phyloP scores from a whole-genome alignment of 37 sponge, comb jelly and placozoan species.

The Crambe crambe region DNA sequence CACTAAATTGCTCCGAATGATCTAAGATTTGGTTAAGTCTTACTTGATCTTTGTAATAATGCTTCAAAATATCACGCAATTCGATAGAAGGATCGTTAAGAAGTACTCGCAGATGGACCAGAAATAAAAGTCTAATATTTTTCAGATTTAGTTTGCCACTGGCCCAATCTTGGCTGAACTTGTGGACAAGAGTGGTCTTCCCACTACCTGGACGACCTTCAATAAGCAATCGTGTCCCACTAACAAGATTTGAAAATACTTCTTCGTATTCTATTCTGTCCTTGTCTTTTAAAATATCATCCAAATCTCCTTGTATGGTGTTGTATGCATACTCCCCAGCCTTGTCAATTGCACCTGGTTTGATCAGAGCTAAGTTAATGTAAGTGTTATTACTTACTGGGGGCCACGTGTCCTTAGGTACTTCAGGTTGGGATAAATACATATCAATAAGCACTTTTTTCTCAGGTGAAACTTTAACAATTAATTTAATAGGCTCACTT shows the following conservation, averaged over 20 bases:
- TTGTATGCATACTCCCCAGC: neutral
- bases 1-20: neutral
- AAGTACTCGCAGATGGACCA: neutral
- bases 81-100: neutral
- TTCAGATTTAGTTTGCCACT: neutral
- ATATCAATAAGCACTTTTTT: neutral
- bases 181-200: constrained; percentile 32
- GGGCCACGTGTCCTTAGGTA: constrained; percentile 18
- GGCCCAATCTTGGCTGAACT: constrained; percentile 18
- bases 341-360: too few relatives aligned
- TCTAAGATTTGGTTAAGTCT: neutral
- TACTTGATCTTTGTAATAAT: neutral
- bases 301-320: neutral
- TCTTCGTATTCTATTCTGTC: neutral
- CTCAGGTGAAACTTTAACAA: neutral
- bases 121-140: neutral
- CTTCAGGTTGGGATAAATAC: neutral
- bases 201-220: constrained; percentile 36
- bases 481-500: neutral
- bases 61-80: neutral
- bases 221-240: neutral
- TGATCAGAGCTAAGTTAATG: constrained; percentile 19
- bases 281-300: constrained; percentile 6
- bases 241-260: neutral
- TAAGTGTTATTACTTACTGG: neutral